Base-by-base conservation (phyloP, 2,888 invertebrate genomes). In the Pardosa pseudoannulata region DNA sequence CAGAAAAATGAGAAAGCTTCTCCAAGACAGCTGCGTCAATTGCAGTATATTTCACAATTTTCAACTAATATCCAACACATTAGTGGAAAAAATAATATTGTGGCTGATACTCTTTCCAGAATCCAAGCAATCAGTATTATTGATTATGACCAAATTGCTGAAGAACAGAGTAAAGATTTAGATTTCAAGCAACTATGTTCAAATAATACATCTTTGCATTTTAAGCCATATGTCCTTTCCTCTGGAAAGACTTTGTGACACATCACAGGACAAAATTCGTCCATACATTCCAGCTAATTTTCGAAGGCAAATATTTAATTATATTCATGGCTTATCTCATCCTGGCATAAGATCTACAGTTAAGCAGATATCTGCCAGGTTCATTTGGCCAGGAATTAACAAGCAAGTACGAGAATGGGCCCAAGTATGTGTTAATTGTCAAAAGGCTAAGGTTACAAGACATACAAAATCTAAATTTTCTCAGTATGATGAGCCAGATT, bases 21-120 rank as follows among this genome's bases (percentile, higher is more conserved):
- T 1, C 91, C 91, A 0, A 78, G 91, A 0, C 91, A 92, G 82
- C 88, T 89, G n/a, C 82, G 91, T 3, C 90, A 92, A 16, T 86
- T 92, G 0, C 50, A 74, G 0, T 83, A 88, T 16, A 46, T 91
- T 27, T 76, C 89, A 0, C 91, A 91, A 79, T 92, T 91, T 87
- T 90, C 91, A 0, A 91, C 90, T 0, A 90, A 91, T 75, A 90
- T 91, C 9, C 79, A 88, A 1, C 90, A 91, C 87, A 89, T 92
- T 3, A 67, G 3, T 28, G 81, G 81, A 1, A 16, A 9, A 28
- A 28, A 32, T 6, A 81, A 79, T 46, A 27, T 74, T 23, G 75
- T 79, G 1, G 81, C 79, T n/a, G 78, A 81, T 28, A 23, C 81
- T 16, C 39, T 81, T 16, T 81, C 76, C n/a, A 29, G 81, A 9